Percentiles rank a stretch among this genome's conserved stretches.
phyloP scores from a whole-genome alignment of 1,140 invertebrate genomes.

The Metopolophium dirhodum region DNA sequence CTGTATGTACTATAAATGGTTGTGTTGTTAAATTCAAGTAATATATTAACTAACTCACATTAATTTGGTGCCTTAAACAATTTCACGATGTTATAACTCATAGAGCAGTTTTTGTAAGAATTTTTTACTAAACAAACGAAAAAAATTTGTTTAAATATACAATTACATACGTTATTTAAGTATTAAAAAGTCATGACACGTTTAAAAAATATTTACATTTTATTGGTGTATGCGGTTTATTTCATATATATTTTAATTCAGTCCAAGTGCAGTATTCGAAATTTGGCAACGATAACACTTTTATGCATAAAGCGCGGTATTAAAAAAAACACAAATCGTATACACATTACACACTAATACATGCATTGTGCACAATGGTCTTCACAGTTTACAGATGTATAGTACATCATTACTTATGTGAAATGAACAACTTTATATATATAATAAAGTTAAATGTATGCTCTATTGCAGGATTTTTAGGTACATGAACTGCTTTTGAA shows the following conservation, averaged over 20 bases:
- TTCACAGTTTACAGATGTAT: background rate
- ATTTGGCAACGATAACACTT: background rate
- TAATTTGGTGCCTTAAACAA: background rate
- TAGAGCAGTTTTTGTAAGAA: background rate
- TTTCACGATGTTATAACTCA: background rate
- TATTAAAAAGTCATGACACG: background rate
- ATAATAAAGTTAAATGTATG: background rate
- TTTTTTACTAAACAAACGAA: background rate
- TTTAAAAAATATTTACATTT: background rate
- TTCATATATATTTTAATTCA: background rate
- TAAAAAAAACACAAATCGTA: background rate
- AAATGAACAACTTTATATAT: background rate
- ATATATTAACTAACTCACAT: background rate
- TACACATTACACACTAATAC: background rate
- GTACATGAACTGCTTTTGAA: background rate
- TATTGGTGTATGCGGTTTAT: background rate
- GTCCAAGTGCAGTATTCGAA: background rate
- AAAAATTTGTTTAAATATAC: background rate
- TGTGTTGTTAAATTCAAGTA: background rate
- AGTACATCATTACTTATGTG: background rate
- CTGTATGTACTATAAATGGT: background rate
- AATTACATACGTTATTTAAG: background rate
- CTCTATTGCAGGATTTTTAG: background rate
- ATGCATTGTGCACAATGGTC: background rate
- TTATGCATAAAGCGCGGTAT: background rate